phyloP scores from a whole-genome alignment of 2,797 vertebrate species.

The Pterois miles region DNA sequence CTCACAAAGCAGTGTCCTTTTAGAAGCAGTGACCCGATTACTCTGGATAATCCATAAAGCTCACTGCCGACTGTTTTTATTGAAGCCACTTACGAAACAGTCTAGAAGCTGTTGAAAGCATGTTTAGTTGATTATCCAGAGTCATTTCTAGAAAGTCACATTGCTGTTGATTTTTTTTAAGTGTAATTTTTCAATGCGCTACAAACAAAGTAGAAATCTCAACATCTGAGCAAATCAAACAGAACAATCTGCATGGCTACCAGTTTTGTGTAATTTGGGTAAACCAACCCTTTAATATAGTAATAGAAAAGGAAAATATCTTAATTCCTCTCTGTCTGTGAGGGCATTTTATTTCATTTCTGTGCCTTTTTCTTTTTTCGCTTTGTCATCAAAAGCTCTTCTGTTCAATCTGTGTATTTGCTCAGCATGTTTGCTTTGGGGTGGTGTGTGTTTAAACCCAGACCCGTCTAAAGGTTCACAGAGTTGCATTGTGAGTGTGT shows the following conservation, averaged over 20 bases:
- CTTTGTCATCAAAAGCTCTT: constrained; percentile 1
- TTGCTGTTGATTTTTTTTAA: not conserved
- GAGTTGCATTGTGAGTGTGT: constrained; percentile 17
- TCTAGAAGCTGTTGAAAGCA: not conserved
- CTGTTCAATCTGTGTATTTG: constrained; percentile 55
- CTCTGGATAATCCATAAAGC: not conserved
- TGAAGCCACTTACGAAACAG: not conserved
- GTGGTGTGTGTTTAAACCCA: constrained; percentile 43
- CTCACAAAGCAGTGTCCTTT: not conserved
- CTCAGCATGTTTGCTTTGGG: constrained; percentile 64
- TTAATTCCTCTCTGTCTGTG: not conserved
- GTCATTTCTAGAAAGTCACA: not conserved
- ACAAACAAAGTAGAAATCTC: not conserved
- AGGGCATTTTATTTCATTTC: not conserved
- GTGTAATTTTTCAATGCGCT: not conserved
- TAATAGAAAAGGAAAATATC: not conserved
- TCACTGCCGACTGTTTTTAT: not conserved
- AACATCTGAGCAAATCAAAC: not conserved
- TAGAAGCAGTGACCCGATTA: not conserved
- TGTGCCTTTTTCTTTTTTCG: not conserved
- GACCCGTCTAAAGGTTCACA: constrained; percentile 60
- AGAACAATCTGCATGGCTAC: not conserved
- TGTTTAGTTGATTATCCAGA: not conserved
- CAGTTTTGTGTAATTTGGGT: not conserved
- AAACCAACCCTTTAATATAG: not conserved